These are phyloP conservation scores for Tetanocera ferruginea DNA, from an alignment of 2,888 invertebrate species.

Conservation along the genomic window DNA sequence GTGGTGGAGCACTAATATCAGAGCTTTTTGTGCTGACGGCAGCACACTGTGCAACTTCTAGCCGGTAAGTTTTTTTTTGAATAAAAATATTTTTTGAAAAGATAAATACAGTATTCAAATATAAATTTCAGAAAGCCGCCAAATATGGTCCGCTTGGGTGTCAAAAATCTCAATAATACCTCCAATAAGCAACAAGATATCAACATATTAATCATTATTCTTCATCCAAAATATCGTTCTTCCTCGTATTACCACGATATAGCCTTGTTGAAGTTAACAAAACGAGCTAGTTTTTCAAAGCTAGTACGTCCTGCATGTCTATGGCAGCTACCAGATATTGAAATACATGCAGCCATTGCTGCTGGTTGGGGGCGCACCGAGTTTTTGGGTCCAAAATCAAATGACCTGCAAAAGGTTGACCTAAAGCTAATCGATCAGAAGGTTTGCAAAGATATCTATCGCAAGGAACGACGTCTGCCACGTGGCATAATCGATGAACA, in stretches of 20 bases:
- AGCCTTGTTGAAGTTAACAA: constrained; percentile 71
- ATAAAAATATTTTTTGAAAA: background rate
- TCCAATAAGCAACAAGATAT: constrained; percentile 69
- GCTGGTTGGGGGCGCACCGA: constrained; percentile 68
- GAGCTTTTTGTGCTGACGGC: constrained; percentile 59
- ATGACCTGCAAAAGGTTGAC: constrained; percentile 67
- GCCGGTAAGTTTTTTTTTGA: constrained; percentile 54
- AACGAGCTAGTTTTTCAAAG: constrained; percentile 56
- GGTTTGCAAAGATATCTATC: constrained; percentile 61
- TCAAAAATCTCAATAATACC: constrained; percentile 70
- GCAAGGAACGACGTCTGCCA: constrained; percentile 62
- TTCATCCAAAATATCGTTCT: constrained; percentile 72
- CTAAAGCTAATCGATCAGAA: constrained; percentile 62
- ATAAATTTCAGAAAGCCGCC: constrained; percentile 69
- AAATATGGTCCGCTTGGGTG: constrained; percentile 72
- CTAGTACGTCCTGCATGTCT: constrained; percentile 67
- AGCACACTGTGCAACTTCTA: constrained; percentile 62
- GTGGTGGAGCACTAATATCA: constrained; percentile 64
- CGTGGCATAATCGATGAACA: constrained; percentile 67
- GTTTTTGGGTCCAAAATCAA: constrained; percentile 63
- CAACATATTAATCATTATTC: constrained; percentile 67
- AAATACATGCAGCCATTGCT: constrained; percentile 58
- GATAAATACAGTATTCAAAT: background rate
- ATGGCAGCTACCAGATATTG: constrained; percentile 63
- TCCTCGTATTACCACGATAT: constrained; percentile 74